Conservation (phyloP, 2,888 invertebrate genomes). For the Drosophila koepferae region DNA sequence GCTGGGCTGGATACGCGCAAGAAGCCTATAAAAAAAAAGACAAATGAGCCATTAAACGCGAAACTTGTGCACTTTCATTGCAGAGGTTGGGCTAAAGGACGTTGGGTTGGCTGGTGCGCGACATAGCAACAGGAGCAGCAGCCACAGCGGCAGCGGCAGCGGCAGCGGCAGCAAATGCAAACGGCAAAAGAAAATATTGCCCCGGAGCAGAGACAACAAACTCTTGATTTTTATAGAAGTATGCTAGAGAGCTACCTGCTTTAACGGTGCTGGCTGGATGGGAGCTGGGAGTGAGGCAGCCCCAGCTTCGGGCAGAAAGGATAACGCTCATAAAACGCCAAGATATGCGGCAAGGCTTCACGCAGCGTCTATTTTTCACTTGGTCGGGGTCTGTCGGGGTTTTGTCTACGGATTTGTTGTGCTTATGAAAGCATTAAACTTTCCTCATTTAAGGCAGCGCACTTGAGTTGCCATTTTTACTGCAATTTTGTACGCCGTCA, state of each 20-base stretch:
- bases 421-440: slow-evolving; percentile 82
- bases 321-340: slow-evolving; percentile 76
- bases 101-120: neutral
- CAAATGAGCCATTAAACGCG: slow-evolving; percentile 80
- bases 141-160: neutral
- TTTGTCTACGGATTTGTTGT: slow-evolving; percentile 79
- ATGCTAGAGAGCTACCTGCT: slow-evolving; percentile 28
- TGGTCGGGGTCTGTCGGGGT: slow-evolving; percentile 41
- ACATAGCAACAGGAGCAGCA: too few relatives aligned
- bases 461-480: slow-evolving; percentile 80
- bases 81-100: slow-evolving; percentile 26
- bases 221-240: slow-evolving; percentile 78
- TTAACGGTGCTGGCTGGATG: slow-evolving; percentile 3
- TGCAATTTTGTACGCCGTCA: slow-evolving; percentile 73
- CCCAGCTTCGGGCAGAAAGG: slow-evolving; percentile 47
- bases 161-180: slow-evolving; percentile 50
- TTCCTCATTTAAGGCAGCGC: slow-evolving; percentile 80
- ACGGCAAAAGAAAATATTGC: slow-evolving; percentile 73
- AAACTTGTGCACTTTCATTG: slow-evolving; percentile 79
- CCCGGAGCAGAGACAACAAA: slow-evolving; percentile 79
- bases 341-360: slow-evolving; percentile 74
- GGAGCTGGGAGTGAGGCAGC: neutral
- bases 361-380: slow-evolving; percentile 78
- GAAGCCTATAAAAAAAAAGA: slow-evolving; percentile 74
- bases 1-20: slow-evolving; percentile 14